These are phyloP conservation scores for Aegithalos caudatus DNA, from an alignment of 2,113 vertebrate species.

Conservation along the genomic window DNA sequence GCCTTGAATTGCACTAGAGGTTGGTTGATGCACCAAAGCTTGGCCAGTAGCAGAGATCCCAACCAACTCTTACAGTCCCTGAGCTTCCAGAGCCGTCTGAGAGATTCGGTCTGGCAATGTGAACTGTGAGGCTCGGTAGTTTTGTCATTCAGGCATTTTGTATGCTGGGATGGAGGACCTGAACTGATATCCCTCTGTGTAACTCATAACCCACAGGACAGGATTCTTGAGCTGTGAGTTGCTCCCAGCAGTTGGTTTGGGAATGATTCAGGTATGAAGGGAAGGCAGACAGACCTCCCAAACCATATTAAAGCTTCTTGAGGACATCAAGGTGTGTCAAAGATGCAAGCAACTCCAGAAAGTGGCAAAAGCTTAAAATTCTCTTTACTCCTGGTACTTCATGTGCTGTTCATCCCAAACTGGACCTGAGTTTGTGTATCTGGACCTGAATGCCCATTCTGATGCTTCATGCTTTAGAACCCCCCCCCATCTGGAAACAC, in stretches of 20 bases:
- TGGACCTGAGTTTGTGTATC: not conserved
- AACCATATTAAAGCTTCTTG: not conserved
- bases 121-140: fast-evolving
- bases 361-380: not conserved
- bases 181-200: not conserved
- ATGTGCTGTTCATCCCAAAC: not conserved
- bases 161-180: not conserved
- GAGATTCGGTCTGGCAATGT: fast-evolving
- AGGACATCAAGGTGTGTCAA: not conserved
- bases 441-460: not conserved
- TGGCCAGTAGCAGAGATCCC: not conserved
- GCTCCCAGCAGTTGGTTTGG: not conserved
- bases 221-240: not conserved
- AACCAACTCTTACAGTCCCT: not conserved
- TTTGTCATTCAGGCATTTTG: not conserved
- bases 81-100: not conserved
- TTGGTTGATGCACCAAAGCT: not conserved
- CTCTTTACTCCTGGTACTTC: not conserved
- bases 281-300: not conserved
- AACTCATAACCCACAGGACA: not conserved
- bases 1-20: not conserved
- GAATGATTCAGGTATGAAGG: not conserved
- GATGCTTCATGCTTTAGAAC: not conserved
- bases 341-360: not conserved
- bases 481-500: not conserved